phyloP scores from a whole-genome alignment of 2,888 invertebrate genomes.

The Leptarthrus brevirostris region DNA sequence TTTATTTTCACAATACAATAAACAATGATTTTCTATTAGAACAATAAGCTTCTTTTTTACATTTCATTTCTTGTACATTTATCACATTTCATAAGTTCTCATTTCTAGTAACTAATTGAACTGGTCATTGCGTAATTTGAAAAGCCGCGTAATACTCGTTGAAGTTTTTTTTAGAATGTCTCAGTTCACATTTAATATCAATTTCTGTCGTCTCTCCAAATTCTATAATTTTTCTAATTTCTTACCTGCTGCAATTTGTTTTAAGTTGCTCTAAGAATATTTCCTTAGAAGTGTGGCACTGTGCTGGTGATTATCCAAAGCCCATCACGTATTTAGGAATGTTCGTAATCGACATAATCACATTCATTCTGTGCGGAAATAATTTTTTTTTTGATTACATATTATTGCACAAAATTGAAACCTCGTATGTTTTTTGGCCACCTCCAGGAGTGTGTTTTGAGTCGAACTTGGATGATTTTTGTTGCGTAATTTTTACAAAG shows the following conservation, averaged over 20 bases:
- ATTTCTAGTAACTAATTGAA: not conserved
- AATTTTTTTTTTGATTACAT: not conserved
- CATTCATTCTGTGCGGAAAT: conserved; percentile 77
- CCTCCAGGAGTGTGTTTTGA: conserved; percentile 20
- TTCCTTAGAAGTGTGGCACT: not conserved
- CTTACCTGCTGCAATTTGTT: too few species aligned
- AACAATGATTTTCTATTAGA: conserved; percentile 31
- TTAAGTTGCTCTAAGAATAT: not conserved
- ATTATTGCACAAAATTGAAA: conserved; percentile 2
- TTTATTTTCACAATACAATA: conserved; percentile 18
- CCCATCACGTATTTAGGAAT: conserved; percentile 89
- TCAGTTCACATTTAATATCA: too few species aligned
- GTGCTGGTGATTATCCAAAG: conserved; percentile 72
- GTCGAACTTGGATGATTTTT: too few species aligned
- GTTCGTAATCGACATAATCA: conserved; percentile 87
- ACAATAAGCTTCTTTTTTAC: conserved; percentile 21
- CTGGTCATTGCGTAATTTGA: not conserved
- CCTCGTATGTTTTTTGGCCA: not conserved
- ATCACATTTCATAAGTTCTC: conserved; percentile 35
- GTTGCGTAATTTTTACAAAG: too few species aligned
- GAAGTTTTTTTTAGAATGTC: not conserved
- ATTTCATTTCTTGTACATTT: conserved; percentile 43
- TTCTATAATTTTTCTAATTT: too few species aligned
- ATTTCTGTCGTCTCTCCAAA: too few species aligned
- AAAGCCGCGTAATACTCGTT: not conserved